These are phyloP conservation scores for Holotrichia oblita DNA, from an alignment of 1,140 invertebrate genomes.

Conservation along the genomic window DNA sequence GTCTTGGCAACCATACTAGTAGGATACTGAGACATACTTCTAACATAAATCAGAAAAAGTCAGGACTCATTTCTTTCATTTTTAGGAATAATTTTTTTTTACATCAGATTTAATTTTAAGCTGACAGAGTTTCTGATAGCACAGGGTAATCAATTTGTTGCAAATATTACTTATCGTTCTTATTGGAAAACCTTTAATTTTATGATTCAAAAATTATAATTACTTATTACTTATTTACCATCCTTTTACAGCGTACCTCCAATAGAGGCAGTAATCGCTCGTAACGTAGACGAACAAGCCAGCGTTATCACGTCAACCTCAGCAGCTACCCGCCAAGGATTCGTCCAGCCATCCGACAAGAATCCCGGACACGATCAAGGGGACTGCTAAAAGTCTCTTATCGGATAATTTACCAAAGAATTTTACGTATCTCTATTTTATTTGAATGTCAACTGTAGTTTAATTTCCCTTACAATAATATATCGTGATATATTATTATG, in stretches of 20 bases:
- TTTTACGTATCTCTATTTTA: constrained; percentile 21
- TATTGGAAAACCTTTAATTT: too few relatives aligned
- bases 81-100: too few relatives aligned
- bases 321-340: constrained; percentile 43
- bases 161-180: too few relatives aligned
- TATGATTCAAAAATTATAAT: too few relatives aligned
- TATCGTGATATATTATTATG: background rate
- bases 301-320: constrained; percentile 57
- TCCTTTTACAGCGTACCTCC: background rate
- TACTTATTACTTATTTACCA: too few relatives aligned
- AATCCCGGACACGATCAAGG: constrained; percentile 30
- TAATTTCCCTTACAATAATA: background rate
- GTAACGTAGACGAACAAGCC: constrained; percentile 50
- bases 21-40: too few relatives aligned
- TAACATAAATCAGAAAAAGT: too few relatives aligned
- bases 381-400: background rate
- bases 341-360: background rate
- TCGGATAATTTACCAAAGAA: constrained; percentile 22
- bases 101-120: too few relatives aligned
- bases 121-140: too few relatives aligned
- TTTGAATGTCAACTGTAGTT: background rate
- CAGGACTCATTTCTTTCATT: too few relatives aligned
- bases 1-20: too few relatives aligned
- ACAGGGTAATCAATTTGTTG: too few relatives aligned
- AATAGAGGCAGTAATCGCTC: background rate